These are phyloP conservation scores for Diplodus sargus DNA, from an alignment of 2,797 vertebrate species.

Conservation along the genomic window DNA sequence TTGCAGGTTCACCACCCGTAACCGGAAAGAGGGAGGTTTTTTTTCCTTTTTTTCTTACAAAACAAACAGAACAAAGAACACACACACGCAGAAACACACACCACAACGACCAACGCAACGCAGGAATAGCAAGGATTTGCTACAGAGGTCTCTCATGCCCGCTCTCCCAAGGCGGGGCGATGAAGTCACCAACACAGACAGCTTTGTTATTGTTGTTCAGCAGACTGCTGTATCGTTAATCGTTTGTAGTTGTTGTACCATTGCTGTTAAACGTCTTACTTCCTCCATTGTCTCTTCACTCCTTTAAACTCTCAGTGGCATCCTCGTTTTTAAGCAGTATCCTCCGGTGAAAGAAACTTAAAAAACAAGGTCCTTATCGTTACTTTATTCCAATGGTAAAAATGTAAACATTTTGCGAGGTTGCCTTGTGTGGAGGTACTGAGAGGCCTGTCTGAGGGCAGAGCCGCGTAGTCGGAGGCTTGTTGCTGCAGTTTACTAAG, in stretches of 20 bases:
- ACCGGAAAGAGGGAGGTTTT: constrained; percentile 58
- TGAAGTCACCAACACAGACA: constrained; percentile 76
- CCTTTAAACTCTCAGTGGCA: constrained; percentile 57
- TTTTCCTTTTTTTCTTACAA: constrained; percentile 59
- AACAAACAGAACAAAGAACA: constrained; percentile 75
- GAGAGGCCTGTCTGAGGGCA: constrained; percentile 77
- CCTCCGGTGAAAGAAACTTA: constrained; percentile 79
- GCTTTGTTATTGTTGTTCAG: constrained; percentile 73
- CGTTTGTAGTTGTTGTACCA: constrained; percentile 82
- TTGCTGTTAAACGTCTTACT: constrained; percentile 87
- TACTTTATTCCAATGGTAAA: constrained; percentile 91
- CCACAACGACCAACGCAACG: constrained; percentile 82
- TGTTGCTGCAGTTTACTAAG: constrained; percentile 72
- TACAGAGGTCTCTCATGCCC: constrained; percentile 78
- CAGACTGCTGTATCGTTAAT: constrained; percentile 80
- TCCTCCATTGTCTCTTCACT: constrained; percentile 55
- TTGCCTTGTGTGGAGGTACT: constrained; percentile 97
- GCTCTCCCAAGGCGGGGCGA: constrained; percentile 56
- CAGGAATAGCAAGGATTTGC: constrained; percentile 81
- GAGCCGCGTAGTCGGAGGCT: constrained; percentile 63
- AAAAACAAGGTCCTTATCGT: constrained; percentile 75
- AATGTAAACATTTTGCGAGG: constrained; percentile 99
- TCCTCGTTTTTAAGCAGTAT: constrained; percentile 73
- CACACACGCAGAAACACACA: constrained; percentile 79
- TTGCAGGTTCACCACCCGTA: constrained; percentile 81